Percentiles rank a stretch among this genome's conserved stretches.
Conservation (phyloP, 2,797 vertebrate species). For the Lepilemur ruficaudatus region DNA sequence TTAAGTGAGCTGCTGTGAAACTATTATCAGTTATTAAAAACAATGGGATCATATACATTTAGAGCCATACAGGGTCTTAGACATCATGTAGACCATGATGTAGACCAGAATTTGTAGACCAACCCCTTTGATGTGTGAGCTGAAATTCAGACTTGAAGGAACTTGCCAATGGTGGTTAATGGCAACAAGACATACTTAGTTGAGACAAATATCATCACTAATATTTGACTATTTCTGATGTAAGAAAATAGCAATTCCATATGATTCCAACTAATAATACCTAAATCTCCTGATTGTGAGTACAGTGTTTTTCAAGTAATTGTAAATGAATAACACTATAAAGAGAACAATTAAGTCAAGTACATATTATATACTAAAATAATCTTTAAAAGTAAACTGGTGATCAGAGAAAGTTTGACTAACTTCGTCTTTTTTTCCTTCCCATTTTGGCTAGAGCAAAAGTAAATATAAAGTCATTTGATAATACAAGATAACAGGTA, state of each 20-base stretch:
- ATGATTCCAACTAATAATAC: neutral
- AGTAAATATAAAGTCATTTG: slow-evolving; percentile 5
- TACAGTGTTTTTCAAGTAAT: slow-evolving; percentile 8
- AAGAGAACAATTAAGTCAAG: neutral
- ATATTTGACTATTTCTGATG: neutral
- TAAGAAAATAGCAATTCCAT: slow-evolving; percentile 18
- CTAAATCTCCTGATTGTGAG: neutral
- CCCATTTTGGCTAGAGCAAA: neutral
- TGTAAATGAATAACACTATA: neutral
- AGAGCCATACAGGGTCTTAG: neutral
- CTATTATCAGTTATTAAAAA: slow-evolving; percentile 27
- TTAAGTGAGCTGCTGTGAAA: slow-evolving; percentile 85
- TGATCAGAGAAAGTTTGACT: neutral
- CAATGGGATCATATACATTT: neutral
- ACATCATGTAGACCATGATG: neutral
- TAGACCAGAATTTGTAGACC: neutral
- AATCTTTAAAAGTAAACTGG: slow-evolving; percentile 34
- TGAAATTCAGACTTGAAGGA: neutral
- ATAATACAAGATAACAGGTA: neutral
- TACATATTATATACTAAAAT: neutral
- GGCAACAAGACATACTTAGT: neutral
- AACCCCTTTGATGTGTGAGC: neutral
- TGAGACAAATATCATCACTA: neutral
- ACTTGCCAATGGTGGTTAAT: neutral
- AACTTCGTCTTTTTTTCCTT: neutral